Base-by-base conservation (phyloP, 2,888 invertebrate genomes). In the Hedychridium roseum region DNA sequence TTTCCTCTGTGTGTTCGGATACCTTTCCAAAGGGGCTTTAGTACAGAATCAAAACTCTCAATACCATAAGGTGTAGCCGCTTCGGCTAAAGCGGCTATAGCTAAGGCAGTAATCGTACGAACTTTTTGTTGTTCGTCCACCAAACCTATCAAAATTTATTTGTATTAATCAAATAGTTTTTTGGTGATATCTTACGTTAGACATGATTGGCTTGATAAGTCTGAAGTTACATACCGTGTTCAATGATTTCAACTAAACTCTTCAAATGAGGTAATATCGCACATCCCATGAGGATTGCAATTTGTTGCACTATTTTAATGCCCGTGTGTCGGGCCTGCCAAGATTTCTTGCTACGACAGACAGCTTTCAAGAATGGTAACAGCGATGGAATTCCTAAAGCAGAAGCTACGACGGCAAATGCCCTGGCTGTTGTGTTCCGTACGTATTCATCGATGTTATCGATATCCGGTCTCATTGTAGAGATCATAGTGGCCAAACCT, bases 371-470 rank as follows among this genome's bases (percentile, higher is more conserved):
- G 81, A 99, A 99, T 0, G 99, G 99, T 60, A 99, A 80, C 4
- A 99, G 82, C 0, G 97, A 97, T 4, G 99, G 99, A 66, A 99
- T 99, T 63, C 97, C 99, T 53, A 99, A 83, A 44, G 99, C 98
- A 1, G 98, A 99, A 1, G 99, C 99, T 1, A 99, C 99, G 1
- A 99, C 99, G n/a, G 99, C 99, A 80, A 99, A 99, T 0, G 99
- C 99, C 70, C 99, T 86, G 3, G 99, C 99, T 0, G 99, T 99
- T 0, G 99, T 99, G 80, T 99, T 99, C 75, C 99, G 87, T 27
- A 99, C 99, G 74, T 99, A 99, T 81, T 98, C 97, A 80, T 98
- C 98, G 69, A 97, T 97, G 78, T 99, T 99, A 81, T 99, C 99
- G 69, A 99, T 99, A 82, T 99, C 99, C 0, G 99, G 99, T 76